A percentile compares a stretch with the other conserved stretches of the same genome.
Evolutionary conservation across 2,797 vertebrate species (phyloP).

Genomic region (Rousettus madagascariensis): DNA sequence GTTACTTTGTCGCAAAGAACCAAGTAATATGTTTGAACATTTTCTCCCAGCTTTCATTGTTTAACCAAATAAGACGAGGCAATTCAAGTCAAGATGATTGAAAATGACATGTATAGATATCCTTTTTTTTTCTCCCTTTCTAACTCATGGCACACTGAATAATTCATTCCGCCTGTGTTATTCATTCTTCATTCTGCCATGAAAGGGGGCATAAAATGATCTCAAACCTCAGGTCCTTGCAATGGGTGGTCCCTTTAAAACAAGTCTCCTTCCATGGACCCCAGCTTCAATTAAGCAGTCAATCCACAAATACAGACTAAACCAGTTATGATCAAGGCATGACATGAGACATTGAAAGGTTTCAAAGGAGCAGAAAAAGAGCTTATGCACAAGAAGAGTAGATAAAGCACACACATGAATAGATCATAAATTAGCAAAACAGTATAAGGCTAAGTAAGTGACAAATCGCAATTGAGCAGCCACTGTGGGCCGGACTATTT

Average conservation of each 20-base stretch:
- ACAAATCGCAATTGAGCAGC: neutral
- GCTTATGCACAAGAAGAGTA: neutral
- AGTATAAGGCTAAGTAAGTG: neutral
- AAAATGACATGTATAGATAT: conserved; percentile 25
- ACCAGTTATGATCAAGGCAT: conserved; percentile 18
- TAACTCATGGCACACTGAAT: conserved; percentile 26
- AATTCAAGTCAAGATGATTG: conserved; percentile 38
- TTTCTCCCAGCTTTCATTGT: neutral
- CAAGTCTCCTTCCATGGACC: neutral
- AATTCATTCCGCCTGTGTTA: neutral
- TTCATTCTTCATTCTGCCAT: conserved; percentile 28
- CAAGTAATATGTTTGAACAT: neutral
- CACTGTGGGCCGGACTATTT: neutral
- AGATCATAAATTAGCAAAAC: neutral
- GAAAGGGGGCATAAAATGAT: conserved; percentile 37
- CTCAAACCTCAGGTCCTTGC: neutral
- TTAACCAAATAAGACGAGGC: neutral
- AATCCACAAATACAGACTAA: neutral
- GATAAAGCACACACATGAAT: neutral
- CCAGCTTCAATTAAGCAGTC: conserved; percentile 1
- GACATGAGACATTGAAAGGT: neutral
- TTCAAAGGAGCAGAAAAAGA: neutral
- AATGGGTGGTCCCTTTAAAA: conserved; percentile 38
- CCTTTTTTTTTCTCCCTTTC: neutral
- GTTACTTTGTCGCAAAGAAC: conserved; percentile 36